These are phyloP conservation scores for Ganaspis brasiliensis DNA, from an alignment of 2,888 invertebrate species.

Conservation along the genomic window DNA sequence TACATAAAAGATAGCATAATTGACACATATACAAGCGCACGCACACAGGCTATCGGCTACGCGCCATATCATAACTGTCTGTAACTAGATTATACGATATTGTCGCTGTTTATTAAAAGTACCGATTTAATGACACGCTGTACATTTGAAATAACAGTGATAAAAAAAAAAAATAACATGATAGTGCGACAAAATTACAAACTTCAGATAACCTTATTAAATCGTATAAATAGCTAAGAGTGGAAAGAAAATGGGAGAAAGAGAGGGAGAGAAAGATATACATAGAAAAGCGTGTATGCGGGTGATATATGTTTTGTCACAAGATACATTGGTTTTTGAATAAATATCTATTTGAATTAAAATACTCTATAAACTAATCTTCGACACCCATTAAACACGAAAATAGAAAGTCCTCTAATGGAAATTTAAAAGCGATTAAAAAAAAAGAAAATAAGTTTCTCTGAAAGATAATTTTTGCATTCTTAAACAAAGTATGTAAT, in stretches of 20 bases:
- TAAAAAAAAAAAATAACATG: slow-evolving; percentile 7
- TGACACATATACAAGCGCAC: slow-evolving; percentile 41
- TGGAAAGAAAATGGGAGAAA: slow-evolving; percentile 51
- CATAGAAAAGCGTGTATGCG: slow-evolving; percentile 64
- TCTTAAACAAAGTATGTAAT: too few relatives aligned
- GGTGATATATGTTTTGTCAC: slow-evolving; percentile 76
- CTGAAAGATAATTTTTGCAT: too few relatives aligned
- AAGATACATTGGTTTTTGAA: slow-evolving; percentile 78
- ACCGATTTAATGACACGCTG: slow-evolving; percentile 18
- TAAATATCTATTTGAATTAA: slow-evolving; percentile 77
- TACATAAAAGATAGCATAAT: slow-evolving; percentile 34
- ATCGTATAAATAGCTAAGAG: slow-evolving; percentile 56
- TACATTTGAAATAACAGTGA: slow-evolving; percentile 28
- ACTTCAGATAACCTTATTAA: slow-evolving; percentile 47
- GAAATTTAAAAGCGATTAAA: too few relatives aligned
- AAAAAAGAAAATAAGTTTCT: too few relatives aligned
- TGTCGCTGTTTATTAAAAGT: slow-evolving; percentile 27
- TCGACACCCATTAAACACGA: background rate
- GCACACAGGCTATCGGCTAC: slow-evolving; percentile 46
- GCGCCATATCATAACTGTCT: slow-evolving; percentile 50
- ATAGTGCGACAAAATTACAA: slow-evolving; percentile 41
- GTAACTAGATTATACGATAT: slow-evolving; percentile 44
- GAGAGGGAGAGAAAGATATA: slow-evolving; percentile 51
- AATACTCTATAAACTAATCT: background rate
- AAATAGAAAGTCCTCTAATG: background rate